Percentiles rank a stretch among this genome's conserved stretches.
These are phyloP conservation scores for Mythimna albipuncta DNA, from an alignment of 2,888 invertebrate genomes.

Conservation along the genomic window DNA sequence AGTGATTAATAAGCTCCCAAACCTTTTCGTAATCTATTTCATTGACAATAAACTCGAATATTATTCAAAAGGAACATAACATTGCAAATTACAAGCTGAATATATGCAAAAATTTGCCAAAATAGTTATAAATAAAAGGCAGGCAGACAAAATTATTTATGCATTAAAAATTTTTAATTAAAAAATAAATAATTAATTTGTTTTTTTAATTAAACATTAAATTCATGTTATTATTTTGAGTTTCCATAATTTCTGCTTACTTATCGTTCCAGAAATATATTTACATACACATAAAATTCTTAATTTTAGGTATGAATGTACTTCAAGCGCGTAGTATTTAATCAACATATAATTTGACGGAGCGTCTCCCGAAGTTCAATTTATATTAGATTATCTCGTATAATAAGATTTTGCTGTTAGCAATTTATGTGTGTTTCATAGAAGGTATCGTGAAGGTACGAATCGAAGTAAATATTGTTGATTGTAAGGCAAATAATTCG, in stretches of 20 bases:
- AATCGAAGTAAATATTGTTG: not conserved
- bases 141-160: not conserved
- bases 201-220: no score
- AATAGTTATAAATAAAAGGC: not conserved
- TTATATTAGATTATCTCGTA: conserved; percentile 19
- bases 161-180: not conserved
- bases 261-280: not conserved
- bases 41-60: no score
- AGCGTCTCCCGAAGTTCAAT: not conserved
- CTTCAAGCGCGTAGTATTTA: not conserved
- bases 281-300: not conserved
- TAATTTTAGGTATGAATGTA: not conserved
- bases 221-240: not conserved
- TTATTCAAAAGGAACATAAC: no score
- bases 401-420: conserved; percentile 21
- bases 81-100: not conserved
- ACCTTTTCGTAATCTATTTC: no score
- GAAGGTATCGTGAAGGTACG: not conserved
- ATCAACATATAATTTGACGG: not conserved
- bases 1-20: no score
- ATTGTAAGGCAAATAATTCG: not conserved
- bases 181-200: no score
- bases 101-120: not conserved
- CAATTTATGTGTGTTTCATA: not conserved
- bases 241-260: not conserved